phyloP scores from a whole-genome alignment of 2,888 invertebrate genomes.

The Limnephilus rhombicus region DNA sequence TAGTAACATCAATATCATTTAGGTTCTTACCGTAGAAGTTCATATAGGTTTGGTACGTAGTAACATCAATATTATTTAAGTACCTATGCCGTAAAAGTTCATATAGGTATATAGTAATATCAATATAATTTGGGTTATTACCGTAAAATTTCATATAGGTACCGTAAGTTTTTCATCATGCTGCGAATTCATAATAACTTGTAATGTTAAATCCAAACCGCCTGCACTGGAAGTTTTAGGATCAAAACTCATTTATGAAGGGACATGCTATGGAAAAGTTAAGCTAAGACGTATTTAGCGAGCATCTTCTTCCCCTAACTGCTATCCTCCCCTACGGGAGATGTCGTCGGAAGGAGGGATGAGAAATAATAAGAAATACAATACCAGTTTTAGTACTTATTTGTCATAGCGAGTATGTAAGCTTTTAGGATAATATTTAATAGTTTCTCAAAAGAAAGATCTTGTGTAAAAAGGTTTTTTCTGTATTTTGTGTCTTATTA shows the following conservation, averaged over 20 bases:
- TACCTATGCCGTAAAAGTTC: too few species aligned
- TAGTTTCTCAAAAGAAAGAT: constrained; percentile 3
- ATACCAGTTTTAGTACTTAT: constrained; percentile 41
- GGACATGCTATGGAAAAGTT: constrained; percentile 60
- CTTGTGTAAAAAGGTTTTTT: background rate
- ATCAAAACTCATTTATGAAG: constrained; percentile 60
- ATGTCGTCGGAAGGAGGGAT: constrained; percentile 39
- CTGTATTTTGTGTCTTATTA: background rate
- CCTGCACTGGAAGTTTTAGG: constrained; percentile 41
- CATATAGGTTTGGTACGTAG: too few species aligned
- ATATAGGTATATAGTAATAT: too few species aligned
- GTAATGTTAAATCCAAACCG: background rate
- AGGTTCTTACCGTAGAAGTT: too few species aligned
- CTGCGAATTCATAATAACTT: background rate
- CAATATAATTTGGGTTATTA: too few species aligned
- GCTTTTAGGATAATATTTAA: constrained; percentile 2
- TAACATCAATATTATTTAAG: too few species aligned
- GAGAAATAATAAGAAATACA: constrained; percentile 36
- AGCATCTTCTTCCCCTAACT: constrained; percentile 49
- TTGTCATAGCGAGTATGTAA: constrained; percentile 36
- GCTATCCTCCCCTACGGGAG: constrained; percentile 33
- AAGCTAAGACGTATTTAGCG: constrained; percentile 63
- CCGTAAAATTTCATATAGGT: too few species aligned
- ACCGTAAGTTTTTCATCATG: too few species aligned
- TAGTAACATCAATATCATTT: too few species aligned